Evolutionary conservation across 2,113 vertebrate genomes (phyloP).

Genomic region (Apteryx mantelli): DNA sequence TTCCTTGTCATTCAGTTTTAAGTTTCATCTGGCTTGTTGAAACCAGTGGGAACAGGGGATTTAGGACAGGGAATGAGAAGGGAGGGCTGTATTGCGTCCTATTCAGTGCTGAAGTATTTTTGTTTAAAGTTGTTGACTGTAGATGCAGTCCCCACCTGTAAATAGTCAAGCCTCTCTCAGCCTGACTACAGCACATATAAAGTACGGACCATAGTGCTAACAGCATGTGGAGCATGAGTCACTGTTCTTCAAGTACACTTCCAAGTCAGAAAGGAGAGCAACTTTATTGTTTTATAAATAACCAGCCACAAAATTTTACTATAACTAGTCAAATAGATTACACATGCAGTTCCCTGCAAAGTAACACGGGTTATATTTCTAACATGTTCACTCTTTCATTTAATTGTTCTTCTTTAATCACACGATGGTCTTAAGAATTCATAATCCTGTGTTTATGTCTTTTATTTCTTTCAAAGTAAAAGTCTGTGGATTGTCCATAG

Average conservation of each 20-base stretch:
- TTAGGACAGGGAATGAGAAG: background rate
- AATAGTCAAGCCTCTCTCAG: background rate
- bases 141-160: background rate
- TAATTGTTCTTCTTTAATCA: background rate
- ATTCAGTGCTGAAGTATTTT: background rate
- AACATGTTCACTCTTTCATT: background rate
- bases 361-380: accelerated
- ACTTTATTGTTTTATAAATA: background rate
- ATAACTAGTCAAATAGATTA: background rate
- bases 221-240: constrained; percentile 6
- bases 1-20: background rate
- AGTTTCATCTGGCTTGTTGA: background rate
- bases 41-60: background rate
- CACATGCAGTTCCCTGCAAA: background rate
- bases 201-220: background rate
- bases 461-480: background rate
- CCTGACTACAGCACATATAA: background rate
- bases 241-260: background rate
- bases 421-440: background rate
- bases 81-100: background rate
- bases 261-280: background rate
- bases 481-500: background rate
- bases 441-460: background rate
- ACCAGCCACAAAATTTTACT: background rate
- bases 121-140: background rate